These are phyloP conservation scores for Silurus aristotelis DNA, from an alignment of 2,797 vertebrate species.

Conservation along the genomic window DNA sequence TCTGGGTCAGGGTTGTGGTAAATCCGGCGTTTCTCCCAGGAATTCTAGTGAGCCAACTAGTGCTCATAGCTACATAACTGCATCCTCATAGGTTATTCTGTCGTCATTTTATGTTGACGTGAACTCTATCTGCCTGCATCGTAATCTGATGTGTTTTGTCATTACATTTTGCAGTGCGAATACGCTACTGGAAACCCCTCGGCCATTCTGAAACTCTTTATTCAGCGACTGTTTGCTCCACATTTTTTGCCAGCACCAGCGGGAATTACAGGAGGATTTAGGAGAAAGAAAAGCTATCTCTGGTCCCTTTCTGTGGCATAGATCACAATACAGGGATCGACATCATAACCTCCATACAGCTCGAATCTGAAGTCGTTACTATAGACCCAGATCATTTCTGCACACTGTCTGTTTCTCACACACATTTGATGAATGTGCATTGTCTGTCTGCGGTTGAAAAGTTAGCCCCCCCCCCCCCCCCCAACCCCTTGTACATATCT, in stretches of 20 bases:
- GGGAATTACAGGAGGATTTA: constrained; percentile 7
- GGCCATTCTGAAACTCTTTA: neutral
- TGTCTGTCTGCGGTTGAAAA: neutral
- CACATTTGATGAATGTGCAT: neutral
- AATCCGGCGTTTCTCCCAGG: neutral
- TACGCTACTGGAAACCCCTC: neutral
- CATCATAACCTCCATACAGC: neutral
- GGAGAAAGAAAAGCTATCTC: neutral
- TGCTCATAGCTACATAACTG: constrained; percentile 26
- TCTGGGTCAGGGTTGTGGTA: neutral
- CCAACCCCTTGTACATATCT: neutral
- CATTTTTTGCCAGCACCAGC: neutral
- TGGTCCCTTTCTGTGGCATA: neutral
- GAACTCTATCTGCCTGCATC: constrained; percentile 23
- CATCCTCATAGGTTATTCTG: constrained; percentile 32
- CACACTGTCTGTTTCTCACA: neutral
- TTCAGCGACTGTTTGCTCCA: neutral
- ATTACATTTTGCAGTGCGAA: neutral
- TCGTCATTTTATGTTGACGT: constrained; percentile 30
- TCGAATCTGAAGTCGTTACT: constrained; percentile 8
- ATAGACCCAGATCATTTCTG: neutral
- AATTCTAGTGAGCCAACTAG: neutral
- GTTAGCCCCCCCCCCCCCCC: neutral
- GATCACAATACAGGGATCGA: neutral
- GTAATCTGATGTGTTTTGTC: constrained; percentile 27